Base-by-base conservation (phyloP, 2,888 invertebrate species). In the Omphaloscelis lunosa region DNA sequence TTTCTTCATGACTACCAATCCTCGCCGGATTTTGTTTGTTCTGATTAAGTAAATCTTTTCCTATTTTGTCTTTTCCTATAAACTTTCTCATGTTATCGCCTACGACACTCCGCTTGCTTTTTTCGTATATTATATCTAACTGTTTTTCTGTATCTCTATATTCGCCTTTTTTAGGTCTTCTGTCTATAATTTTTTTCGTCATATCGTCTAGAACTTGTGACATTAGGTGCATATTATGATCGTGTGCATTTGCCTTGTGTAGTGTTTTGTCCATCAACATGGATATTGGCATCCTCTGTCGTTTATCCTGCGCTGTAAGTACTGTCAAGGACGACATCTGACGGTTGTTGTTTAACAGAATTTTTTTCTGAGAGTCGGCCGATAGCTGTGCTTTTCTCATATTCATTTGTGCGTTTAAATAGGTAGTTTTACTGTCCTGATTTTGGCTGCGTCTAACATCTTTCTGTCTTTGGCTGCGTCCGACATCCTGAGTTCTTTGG, bases 1-100 rank as follows among this genome's bases (percentile, higher is more conserved):
- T 87, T 11, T 92, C 90, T 51, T 92, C 92, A 12, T 81, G 87
- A 67, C 83, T 92, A 2, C 89, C 91, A 45, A 91, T 89, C 66
- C 90, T 91, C 2, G 86, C 65, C 34, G 77, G 73, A n/a, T 70
- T 75, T 48, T 58, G 80, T 58, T 61, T 51, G 29, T 75, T 48
- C 2, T 88, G 85, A 20, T 85, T 88, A 23, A 65, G 75, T 6
- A 86, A 80, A 65, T 79, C 81, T 59, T 79, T 80, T 51, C 56
- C 80, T 58, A 59, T 85, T 63, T 88, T 88, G 63, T 92, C 90
- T 74, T 90, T 91, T 6, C 89, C 89, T 41, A 92, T 89, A 79
- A 90, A 93, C 72, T 92, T 92, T 58, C 85, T 91, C 72, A 91
- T 88, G 11, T 79, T 88, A 9, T 93, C 91, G 45, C 86, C 88